phyloP scores from a whole-genome alignment of 2,888 invertebrate species.

The Agrochola lychnidis region DNA sequence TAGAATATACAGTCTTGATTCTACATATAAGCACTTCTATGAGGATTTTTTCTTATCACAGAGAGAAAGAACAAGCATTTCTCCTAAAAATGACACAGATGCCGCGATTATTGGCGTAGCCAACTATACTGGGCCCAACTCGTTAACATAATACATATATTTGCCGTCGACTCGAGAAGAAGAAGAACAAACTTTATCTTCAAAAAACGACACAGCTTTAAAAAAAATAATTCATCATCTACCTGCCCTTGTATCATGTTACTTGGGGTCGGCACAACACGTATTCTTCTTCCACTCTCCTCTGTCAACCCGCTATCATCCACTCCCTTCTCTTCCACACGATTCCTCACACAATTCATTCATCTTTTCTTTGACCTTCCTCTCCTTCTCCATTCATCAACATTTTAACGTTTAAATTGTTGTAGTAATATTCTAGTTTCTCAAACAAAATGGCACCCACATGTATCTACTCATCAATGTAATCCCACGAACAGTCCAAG shows the following conservation, averaged over 20 bases:
- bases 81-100: no score
- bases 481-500: slow-evolving; percentile 48
- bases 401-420: not conserved
- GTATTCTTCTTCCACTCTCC: no score
- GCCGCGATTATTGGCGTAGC: no score
- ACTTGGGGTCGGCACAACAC: not conserved
- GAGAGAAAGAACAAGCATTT: not conserved
- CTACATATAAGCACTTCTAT: not conserved
- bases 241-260: not conserved
- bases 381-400: not conserved
- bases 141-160: no score
- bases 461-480: slow-evolving; percentile 43
- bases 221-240: not conserved
- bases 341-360: not conserved
- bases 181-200: not conserved
- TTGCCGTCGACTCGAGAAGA: no score
- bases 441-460: slow-evolving; percentile 1
- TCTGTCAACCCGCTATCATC: not conserved
- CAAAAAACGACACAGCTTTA: not conserved
- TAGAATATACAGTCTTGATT: not conserved
- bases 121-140: no score
- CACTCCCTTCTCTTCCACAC: not conserved
- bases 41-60: not conserved
- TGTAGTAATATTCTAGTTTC: not conserved
- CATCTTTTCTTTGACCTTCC: not conserved